Conservation (phyloP, 2,113 vertebrate genomes). For the Crotalus horridus region DNA sequence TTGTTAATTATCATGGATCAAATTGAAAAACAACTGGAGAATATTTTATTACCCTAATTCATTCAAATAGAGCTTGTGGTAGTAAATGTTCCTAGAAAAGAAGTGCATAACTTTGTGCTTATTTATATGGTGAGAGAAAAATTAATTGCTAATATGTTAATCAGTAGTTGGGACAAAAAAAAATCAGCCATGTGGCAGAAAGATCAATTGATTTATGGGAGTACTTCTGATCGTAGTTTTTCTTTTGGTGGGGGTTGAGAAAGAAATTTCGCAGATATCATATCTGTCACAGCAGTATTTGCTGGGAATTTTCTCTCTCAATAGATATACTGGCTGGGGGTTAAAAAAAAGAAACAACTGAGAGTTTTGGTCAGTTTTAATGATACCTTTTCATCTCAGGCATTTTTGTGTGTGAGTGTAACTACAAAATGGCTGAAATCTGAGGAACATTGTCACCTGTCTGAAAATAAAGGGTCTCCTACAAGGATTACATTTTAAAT, state of each 20-base stretch:
- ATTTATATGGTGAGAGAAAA: not conserved
- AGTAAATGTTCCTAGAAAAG: not conserved
- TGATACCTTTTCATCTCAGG: not conserved
- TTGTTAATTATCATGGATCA: not conserved
- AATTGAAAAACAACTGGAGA: not conserved
- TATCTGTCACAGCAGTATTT: not conserved
- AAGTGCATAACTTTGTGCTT: not conserved
- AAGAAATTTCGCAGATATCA: not conserved
- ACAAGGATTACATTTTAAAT: not conserved
- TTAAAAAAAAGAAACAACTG: not conserved
- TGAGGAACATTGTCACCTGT: not conserved
- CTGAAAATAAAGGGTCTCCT: not conserved
- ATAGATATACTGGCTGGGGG: not conserved
- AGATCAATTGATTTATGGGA: not conserved
- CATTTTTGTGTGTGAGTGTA: not conserved
- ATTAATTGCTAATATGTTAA: not conserved
- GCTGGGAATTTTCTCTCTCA: not conserved
- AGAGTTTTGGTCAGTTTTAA: not conserved
- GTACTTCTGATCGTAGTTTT: not conserved
- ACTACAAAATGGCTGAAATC: not conserved
- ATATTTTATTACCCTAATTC: not conserved
- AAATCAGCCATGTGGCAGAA: not conserved
- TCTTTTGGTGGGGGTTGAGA: not conserved
- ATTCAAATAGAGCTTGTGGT: not conserved
- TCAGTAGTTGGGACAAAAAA: not conserved